phyloP scores from a whole-genome alignment of 1,140 invertebrate genomes.

The Lordiphosa mommai region DNA sequence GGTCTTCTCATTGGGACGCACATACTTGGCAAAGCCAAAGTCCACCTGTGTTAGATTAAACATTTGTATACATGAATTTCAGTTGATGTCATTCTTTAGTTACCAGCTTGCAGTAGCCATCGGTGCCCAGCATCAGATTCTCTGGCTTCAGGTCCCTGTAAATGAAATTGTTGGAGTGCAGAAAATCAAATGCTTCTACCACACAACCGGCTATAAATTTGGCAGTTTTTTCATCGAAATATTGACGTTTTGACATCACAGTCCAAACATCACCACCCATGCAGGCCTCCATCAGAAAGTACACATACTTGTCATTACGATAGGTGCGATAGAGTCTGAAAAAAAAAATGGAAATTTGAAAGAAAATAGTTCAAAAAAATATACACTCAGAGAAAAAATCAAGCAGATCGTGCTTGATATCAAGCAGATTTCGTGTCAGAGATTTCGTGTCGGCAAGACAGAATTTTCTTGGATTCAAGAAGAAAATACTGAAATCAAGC shows the following conservation, averaged over 20 bases:
- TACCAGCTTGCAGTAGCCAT: slow-evolving; percentile 95
- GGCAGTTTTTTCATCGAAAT: slow-evolving; percentile 91
- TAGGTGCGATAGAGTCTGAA: slow-evolving; percentile 94
- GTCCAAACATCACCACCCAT: slow-evolving; percentile 99
- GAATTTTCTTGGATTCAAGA: too few relatives aligned
- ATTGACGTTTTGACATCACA: slow-evolving; percentile 89
- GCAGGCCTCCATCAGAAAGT: slow-evolving; percentile 98
- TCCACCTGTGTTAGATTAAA: slow-evolving; percentile 86
- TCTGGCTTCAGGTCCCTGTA: slow-evolving; percentile 98
- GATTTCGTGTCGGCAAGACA: too few relatives aligned
- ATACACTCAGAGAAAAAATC: too few relatives aligned
- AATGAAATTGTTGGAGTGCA: slow-evolving; percentile 92
- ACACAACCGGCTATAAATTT: slow-evolving; percentile 96
- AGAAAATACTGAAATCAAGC: too few relatives aligned
- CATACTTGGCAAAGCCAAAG: slow-evolving; percentile 98
- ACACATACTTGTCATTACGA: slow-evolving; percentile 96
- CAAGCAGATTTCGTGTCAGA: too few relatives aligned
- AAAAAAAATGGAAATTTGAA: not conserved
- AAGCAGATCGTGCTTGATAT: too few relatives aligned
- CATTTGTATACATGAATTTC: not conserved
- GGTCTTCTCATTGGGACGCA: slow-evolving; percentile 89
- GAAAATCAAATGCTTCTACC: slow-evolving; percentile 93
- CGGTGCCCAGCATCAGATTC: slow-evolving; percentile 92
- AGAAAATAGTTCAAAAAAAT: not conserved
- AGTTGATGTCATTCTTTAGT: not conserved